A percentile compares a stretch with the other conserved stretches of the same genome.
These are phyloP conservation scores for Charina bottae DNA, from an alignment of 2,113 vertebrate species.

Conservation along the genomic window DNA sequence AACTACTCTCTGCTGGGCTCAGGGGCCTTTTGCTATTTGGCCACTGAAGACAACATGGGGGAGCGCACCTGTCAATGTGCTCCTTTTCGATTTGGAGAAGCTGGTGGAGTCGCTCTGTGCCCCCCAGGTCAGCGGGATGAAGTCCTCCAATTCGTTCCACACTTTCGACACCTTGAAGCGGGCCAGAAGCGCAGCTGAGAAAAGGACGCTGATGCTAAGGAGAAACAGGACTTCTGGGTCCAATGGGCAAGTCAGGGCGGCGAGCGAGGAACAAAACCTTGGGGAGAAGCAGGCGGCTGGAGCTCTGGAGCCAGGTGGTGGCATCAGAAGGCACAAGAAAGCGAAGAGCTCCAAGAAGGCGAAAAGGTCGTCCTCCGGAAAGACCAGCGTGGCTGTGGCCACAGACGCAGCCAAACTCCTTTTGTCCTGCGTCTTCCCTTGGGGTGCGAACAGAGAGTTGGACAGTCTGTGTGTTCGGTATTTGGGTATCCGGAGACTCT, in stretches of 20 bases:
- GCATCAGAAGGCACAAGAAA: constrained; percentile 71
- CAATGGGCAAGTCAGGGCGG: constrained; percentile 41
- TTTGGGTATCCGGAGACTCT: constrained; percentile 67
- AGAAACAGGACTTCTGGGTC: constrained; percentile 68
- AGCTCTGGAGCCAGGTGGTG: constrained; percentile 56
- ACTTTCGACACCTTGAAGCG: constrained; percentile 62
- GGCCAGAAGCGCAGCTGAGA: constrained; percentile 71
- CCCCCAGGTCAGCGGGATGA: constrained; percentile 40
- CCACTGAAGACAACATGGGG: constrained; percentile 71
- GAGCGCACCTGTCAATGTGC: constrained; percentile 69
- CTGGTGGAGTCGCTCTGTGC: constrained; percentile 71
- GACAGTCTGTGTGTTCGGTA: constrained; percentile 70
- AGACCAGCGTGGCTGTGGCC: constrained; percentile 42
- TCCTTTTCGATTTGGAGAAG: constrained; percentile 78
- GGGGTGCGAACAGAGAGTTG: constrained; percentile 75
- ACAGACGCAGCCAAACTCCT: constrained; percentile 73
- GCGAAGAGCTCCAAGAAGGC: constrained; percentile 74
- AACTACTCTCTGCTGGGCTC: constrained; percentile 22
- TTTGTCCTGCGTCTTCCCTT: constrained; percentile 78
- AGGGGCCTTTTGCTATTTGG: constrained; percentile 70
- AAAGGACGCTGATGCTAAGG: constrained; percentile 66
- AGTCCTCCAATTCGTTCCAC: constrained; percentile 66
- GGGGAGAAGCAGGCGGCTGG: constrained; percentile 13
- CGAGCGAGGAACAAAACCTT: constrained; percentile 25
- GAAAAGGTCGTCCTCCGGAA: constrained; percentile 51